Evolutionary conservation across 2,888 invertebrate species (phyloP).

Genomic region (Acanthosepion lycidas): DNA sequence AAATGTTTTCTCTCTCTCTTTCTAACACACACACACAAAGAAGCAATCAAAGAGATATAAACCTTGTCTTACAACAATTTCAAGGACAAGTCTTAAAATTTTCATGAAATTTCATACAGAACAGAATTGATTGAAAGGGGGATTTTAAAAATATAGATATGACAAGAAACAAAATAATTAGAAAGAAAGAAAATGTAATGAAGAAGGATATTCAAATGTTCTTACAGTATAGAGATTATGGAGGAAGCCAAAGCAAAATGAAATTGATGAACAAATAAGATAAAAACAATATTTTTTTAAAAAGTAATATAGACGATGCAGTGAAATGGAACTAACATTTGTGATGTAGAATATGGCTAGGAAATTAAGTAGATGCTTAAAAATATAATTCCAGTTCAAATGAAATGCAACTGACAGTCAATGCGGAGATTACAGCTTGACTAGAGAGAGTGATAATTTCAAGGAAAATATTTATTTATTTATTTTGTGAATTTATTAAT

Average conservation of each 20-base stretch:
- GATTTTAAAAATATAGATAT: conserved; percentile 3
- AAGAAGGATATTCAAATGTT: neutral
- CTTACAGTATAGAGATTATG: neutral
- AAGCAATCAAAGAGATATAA: conserved; percentile 25
- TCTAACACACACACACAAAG: neutral
- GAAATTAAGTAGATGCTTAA: conserved; percentile 33
- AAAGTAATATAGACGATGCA: neutral
- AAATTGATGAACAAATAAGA: neutral
- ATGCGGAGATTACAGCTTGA: neutral
- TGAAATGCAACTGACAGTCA: conserved; percentile 33
- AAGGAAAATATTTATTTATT: conserved; percentile 8
- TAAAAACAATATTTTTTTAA: neutral
- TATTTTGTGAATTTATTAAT: neutral
- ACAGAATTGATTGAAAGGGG: neutral
- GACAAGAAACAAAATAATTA: neutral
- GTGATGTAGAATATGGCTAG: conserved; percentile 10
- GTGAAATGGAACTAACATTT: conserved; percentile 33
- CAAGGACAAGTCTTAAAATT: conserved; percentile 2
- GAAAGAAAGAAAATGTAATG: neutral
- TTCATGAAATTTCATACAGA: conserved; percentile 15
- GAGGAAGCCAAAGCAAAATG: conserved; percentile 1
- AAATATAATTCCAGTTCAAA: conserved; percentile 21
- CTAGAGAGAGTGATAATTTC: conserved; percentile 33
- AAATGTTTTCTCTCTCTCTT: neutral
- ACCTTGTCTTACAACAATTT: neutral